phyloP scores from a whole-genome alignment of 1,140 invertebrate species.

The Hyles vespertilio region DNA sequence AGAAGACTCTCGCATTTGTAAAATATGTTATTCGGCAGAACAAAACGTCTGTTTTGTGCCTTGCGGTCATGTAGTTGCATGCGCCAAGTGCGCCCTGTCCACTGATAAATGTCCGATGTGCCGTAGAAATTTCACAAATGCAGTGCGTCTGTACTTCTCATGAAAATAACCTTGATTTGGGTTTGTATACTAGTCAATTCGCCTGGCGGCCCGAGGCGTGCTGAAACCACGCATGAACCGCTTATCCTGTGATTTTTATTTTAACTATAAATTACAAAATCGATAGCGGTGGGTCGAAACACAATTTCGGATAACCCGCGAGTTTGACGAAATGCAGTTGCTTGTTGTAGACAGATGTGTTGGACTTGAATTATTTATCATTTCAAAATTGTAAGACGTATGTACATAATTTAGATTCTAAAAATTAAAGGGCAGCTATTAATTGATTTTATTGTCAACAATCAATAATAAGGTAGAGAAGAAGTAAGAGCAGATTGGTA shows the following conservation, averaged over 20 bases:
- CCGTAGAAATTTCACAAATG: constrained; percentile 78
- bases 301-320: constrained; percentile 11
- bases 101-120: constrained; percentile 87
- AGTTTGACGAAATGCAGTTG: constrained; percentile 27
- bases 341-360: constrained; percentile 35
- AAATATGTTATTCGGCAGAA: constrained; percentile 85
- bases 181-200: constrained; percentile 55
- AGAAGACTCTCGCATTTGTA: constrained; percentile 74
- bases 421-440: too few species aligned
- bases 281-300: constrained; percentile 11
- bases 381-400: constrained; percentile 43
- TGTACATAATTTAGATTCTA: constrained; percentile 44
- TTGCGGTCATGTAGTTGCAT: constrained; percentile 91
- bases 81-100: constrained; percentile 87
- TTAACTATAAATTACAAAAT: constrained; percentile 12
- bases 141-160: constrained; percentile 68
- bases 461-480: too few species aligned
- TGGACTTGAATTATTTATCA: constrained; percentile 55
- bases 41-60: constrained; percentile 91
- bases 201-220: constrained; percentile 40
- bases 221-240: constrained; percentile 47
- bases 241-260: constrained; percentile 49
- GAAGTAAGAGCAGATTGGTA: too few species aligned
- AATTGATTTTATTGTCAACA: too few species aligned
- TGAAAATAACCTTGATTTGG: constrained; percentile 41